A percentile compares a stretch with the other conserved stretches of the same genome.
Evolutionary conservation across 2,888 invertebrate species (phyloP).

Genomic region (Eristalis intricaria): DNA sequence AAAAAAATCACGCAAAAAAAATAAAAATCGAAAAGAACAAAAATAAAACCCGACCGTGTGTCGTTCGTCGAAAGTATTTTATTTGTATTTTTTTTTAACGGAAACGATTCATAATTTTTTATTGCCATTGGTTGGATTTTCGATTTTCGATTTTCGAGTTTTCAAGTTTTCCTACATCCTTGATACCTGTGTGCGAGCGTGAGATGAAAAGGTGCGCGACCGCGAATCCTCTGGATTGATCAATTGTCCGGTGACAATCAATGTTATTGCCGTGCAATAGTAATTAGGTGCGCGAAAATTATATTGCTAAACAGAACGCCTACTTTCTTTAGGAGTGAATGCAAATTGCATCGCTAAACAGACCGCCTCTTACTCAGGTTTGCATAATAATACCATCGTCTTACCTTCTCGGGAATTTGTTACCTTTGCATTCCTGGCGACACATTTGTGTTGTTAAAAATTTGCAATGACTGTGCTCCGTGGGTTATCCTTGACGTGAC

Average conservation of each 20-base stretch:
- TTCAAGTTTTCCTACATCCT: neutral
- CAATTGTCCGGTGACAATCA: constrained; percentile 24
- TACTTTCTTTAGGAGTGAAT: neutral
- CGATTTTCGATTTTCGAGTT: constrained; percentile 16
- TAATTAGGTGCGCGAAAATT: constrained; percentile 35
- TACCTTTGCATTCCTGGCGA: neutral
- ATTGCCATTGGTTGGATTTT: constrained; percentile 29
- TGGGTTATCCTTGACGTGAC: constrained; percentile 51
- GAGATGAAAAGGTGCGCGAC: constrained; percentile 16
- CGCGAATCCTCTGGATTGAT: constrained; percentile 38
- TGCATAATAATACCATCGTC: constrained; percentile 55
- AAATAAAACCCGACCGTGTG: neutral
- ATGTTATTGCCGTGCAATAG: constrained; percentile 57
- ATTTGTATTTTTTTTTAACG: constrained; percentile 11
- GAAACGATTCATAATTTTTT: constrained; percentile 11
- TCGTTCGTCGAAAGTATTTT: no score
- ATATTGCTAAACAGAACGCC: constrained; percentile 2
- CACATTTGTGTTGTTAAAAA: constrained; percentile 14
- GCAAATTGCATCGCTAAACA: constrained; percentile 58
- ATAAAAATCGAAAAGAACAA: neutral
- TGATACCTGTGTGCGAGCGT: constrained; percentile 50
- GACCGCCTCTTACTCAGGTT: constrained; percentile 57
- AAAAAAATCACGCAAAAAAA: constrained; percentile 21
- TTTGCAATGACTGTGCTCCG: constrained; percentile 1
- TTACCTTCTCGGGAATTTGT: constrained; percentile 19